A percentile compares a stretch with the other conserved stretches of the same genome.
Conservation (phyloP, 2,888 invertebrate genomes). For the Drosophila multiciliata region DNA sequence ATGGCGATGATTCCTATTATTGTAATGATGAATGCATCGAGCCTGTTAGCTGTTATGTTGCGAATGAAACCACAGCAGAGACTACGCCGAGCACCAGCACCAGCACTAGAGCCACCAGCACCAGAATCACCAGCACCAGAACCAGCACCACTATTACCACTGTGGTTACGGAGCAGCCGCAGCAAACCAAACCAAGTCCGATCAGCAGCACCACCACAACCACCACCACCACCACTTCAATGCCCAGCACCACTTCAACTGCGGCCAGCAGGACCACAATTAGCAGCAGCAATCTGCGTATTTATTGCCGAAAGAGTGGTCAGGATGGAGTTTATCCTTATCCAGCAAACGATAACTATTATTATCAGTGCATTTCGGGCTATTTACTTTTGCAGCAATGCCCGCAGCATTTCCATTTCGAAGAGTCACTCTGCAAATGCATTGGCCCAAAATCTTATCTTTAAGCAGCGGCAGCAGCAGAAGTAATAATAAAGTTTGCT, state of each 20-base stretch:
- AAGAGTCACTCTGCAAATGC: slow-evolving; percentile 52
- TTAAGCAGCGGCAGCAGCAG: slow-evolving; percentile 10
- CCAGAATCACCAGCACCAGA: not conserved
- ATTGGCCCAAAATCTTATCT: slow-evolving; percentile 54
- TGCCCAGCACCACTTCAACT: not conserved
- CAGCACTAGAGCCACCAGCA: not conserved
- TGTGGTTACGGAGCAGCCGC: not conserved
- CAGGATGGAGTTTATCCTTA: slow-evolving; percentile 62
- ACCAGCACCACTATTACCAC: not conserved
- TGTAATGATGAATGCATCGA: slow-evolving; percentile 71
- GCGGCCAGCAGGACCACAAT: not conserved
- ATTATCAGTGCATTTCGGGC: slow-evolving; percentile 66
- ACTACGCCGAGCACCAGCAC: not conserved
- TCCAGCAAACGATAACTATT: slow-evolving; percentile 67
- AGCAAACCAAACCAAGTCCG: not conserved
- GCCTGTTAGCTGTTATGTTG: slow-evolving; percentile 45
- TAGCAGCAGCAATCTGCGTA: slow-evolving; percentile 17
- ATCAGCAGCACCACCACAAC: not conserved
- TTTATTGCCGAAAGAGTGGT: slow-evolving; percentile 47
- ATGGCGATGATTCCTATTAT: slow-evolving; percentile 72
- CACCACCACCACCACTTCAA: slow-evolving; percentile 15
- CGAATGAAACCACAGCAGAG: not conserved
- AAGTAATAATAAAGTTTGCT: slow-evolving; percentile 37
- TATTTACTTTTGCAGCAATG: slow-evolving; percentile 78
- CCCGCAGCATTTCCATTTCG: slow-evolving; percentile 75